Evolutionary conservation across 2,888 invertebrate genomes (phyloP).

Genomic region (Apotomis turbidana): DNA sequence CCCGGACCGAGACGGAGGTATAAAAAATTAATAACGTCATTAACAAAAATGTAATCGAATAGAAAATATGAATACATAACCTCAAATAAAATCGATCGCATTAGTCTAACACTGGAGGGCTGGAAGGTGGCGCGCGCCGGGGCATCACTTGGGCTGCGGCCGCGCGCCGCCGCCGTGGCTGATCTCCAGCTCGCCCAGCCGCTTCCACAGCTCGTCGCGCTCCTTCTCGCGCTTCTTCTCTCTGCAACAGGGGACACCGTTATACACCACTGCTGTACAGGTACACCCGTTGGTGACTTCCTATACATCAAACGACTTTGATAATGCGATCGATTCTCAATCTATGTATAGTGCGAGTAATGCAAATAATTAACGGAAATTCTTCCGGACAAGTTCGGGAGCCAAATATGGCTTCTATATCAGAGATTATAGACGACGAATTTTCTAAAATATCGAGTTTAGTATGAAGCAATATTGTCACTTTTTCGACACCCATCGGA

Average conservation of each 20-base stretch:
- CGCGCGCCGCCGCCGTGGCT: conserved; percentile 81
- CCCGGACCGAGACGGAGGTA: conserved; percentile 62
- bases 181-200: conserved; percentile 95
- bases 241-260: conserved; percentile 67
- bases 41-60: conserved; percentile 82
- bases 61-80: conserved; percentile 80
- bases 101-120: conserved; percentile 64
- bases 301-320: too few relatives aligned
- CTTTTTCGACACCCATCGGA: too few relatives aligned
- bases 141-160: conserved; percentile 83
- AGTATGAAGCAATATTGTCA: too few relatives aligned
- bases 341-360: too few relatives aligned
- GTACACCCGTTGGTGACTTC: too few relatives aligned
- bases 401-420: neutral
- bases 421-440: too few relatives aligned
- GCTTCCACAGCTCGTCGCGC: conserved; percentile 99
- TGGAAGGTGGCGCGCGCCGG: conserved; percentile 72
- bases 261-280: too few relatives aligned
- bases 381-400: too few relatives aligned
- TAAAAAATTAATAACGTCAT: conserved; percentile 79
- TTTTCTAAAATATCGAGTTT: too few relatives aligned
- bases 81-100: conserved; percentile 77
- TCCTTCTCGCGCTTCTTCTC: conserved; percentile 98
- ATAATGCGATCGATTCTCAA: too few relatives aligned
- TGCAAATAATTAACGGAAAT: too few relatives aligned